Evolutionary conservation across 2,888 invertebrate genomes (phyloP).

Genomic region (Asteroscopus sphinx): DNA sequence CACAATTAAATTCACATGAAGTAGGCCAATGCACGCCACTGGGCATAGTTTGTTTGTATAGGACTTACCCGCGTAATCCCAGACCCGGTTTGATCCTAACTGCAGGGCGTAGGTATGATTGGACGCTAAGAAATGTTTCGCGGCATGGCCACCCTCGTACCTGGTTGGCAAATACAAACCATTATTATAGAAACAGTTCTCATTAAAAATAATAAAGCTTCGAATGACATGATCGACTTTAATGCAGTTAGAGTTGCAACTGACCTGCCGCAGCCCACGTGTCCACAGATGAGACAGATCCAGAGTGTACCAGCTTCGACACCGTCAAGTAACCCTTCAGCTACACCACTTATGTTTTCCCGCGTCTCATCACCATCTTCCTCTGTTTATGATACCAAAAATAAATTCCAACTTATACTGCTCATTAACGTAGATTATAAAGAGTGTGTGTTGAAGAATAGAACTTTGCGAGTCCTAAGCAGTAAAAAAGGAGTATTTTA

Average conservation of each 20-base stretch:
- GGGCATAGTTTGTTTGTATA: neutral
- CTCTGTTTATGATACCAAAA: too few relatives aligned
- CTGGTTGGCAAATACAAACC: slow-evolving; percentile 60
- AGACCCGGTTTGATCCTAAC: slow-evolving; percentile 98
- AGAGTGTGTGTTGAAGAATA: too few relatives aligned
- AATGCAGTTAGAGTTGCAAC: neutral
- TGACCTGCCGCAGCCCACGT: slow-evolving; percentile 98
- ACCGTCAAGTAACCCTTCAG: slow-evolving; percentile 85
- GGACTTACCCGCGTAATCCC: slow-evolving; percentile 99
- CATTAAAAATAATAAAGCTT: neutral
- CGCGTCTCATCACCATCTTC: slow-evolving; percentile 87
- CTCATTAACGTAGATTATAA: too few relatives aligned
- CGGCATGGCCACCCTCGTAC: slow-evolving; percentile 96
- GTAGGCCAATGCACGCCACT: too few relatives aligned
- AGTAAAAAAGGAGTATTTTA: too few relatives aligned
- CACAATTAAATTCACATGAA: too few relatives aligned
- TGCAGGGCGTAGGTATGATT: slow-evolving; percentile 99
- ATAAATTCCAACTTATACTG: too few relatives aligned
- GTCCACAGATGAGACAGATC: slow-evolving; percentile 99
- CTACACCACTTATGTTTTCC: slow-evolving; percentile 88
- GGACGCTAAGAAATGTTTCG: slow-evolving; percentile 98
- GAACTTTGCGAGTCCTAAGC: too few relatives aligned
- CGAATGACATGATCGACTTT: too few relatives aligned
- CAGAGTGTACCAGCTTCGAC: slow-evolving; percentile 95
- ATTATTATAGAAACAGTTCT: neutral